These are phyloP conservation scores for Apodemus sylvaticus DNA, from an alignment of 2,113 vertebrate genomes.

Conservation along the genomic window DNA sequence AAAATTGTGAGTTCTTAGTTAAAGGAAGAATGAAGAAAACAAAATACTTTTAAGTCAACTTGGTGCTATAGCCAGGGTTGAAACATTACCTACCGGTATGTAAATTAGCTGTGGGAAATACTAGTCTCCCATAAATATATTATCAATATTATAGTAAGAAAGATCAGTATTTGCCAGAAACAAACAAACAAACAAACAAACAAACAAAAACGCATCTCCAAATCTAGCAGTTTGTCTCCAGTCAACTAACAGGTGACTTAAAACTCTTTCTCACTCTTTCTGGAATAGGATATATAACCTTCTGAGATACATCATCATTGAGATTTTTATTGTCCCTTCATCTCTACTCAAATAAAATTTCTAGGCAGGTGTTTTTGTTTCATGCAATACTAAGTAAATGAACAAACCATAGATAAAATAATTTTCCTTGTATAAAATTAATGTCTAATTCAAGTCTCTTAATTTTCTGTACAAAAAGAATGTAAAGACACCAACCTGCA, in stretches of 20 bases:
- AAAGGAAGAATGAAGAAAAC: neutral
- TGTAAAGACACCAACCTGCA: neutral
- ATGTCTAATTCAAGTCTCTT: neutral
- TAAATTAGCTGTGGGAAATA: neutral
- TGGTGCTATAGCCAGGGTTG: neutral
- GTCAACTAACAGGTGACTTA: neutral
- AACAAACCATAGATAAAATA: neutral
- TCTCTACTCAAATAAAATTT: neutral
- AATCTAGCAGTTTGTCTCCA: neutral
- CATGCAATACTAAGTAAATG: neutral
- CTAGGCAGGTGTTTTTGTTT: neutral
- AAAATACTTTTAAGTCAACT: slow-evolving; percentile 20
- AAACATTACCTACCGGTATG: neutral
- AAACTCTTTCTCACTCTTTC: neutral
- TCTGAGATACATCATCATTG: neutral
- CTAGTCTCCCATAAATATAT: neutral
- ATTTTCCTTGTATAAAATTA: slow-evolving; percentile 15
- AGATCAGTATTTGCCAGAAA: neutral
- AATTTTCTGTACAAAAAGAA: neutral
- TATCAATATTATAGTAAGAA: neutral
- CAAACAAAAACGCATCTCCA: neutral
- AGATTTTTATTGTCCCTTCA: neutral
- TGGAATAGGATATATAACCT: neutral
- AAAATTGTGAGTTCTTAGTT: slow-evolving; percentile 5
- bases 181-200: too few species aligned